Evolutionary conservation across 1,140 invertebrate genomes (phyloP).

Genomic region (Drosophila melanica): DNA sequence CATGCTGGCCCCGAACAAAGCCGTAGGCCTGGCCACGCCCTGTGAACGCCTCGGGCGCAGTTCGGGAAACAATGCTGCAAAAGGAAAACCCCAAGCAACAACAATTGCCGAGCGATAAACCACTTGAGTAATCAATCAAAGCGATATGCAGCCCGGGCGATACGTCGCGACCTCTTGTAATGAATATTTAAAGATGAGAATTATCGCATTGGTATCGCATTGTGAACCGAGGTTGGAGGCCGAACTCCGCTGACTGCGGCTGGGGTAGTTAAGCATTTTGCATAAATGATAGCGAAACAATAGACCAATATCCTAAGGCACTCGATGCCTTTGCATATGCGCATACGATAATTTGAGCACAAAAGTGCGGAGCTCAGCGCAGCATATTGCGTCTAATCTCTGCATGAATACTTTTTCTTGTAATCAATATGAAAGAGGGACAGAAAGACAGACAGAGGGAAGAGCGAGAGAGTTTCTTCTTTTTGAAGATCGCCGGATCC

Average conservation of each 20-base stretch:
- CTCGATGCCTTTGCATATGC: constrained; percentile 56
- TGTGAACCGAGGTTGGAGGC: constrained; percentile 2
- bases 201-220: constrained; percentile 66
- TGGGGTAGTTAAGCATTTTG: constrained; percentile 61
- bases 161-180: constrained; percentile 63
- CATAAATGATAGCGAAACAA: constrained; percentile 77
- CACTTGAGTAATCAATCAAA: constrained; percentile 82
- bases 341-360: constrained; percentile 74
- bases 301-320: constrained; percentile 67
- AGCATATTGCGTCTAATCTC: constrained; percentile 61
- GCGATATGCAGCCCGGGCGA: constrained; percentile 58
- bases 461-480: constrained; percentile 11
- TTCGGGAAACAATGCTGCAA: constrained; percentile 50
- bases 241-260: no score
- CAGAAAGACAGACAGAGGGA: background rate
- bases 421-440: constrained; percentile 61
- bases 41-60: constrained; percentile 37
- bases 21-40: constrained; percentile 39
- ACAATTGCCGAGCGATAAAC: constrained; percentile 74
- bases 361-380: constrained; percentile 56
- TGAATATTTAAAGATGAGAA: constrained; percentile 80
- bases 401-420: constrained; percentile 50
- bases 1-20: constrained; percentile 58
- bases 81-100: constrained; percentile 49
- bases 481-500: constrained; percentile 49